phyloP scores from a whole-genome alignment of 2,888 invertebrate genomes.

The Tortricodes alternella region DNA sequence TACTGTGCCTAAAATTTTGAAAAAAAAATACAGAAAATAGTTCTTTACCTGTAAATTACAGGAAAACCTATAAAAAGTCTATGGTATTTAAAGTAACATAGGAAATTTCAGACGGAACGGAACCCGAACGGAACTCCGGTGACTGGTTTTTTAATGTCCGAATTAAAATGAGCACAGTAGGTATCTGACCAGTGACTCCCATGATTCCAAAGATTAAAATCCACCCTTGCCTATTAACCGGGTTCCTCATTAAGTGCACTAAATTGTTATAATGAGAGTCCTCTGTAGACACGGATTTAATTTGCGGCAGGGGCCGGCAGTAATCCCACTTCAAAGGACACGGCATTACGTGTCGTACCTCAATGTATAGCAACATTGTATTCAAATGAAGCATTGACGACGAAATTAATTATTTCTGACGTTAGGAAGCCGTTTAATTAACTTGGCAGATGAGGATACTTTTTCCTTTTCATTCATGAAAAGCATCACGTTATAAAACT shows the following conservation, averaged over 20 bases:
- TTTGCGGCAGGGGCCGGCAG: conserved; percentile 60
- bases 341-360: conserved; percentile 50
- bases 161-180: too few species aligned
- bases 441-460: too few species aligned
- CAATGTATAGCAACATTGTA: conserved; percentile 36
- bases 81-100: too few species aligned
- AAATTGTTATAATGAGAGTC: conserved; percentile 67
- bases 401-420: conserved; percentile 51
- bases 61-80: too few species aligned
- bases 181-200: conserved; percentile 11
- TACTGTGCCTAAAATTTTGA: too few species aligned
- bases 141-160: too few species aligned
- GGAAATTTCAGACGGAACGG: too few species aligned
- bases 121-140: too few species aligned
- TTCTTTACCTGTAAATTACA: too few species aligned
- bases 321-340: conserved; percentile 80
- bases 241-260: conserved; percentile 51
- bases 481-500: too few species aligned
- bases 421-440: conserved; percentile 29
- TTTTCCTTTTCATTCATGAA: too few species aligned
- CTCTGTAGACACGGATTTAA: conserved; percentile 67
- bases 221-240: conserved; percentile 2
- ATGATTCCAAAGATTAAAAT: conserved; percentile 11
- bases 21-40: too few species aligned
- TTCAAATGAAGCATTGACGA: conserved; percentile 44